Conservation (phyloP, 2,113 vertebrate genomes). For the Sinosuthora webbiana region DNA sequence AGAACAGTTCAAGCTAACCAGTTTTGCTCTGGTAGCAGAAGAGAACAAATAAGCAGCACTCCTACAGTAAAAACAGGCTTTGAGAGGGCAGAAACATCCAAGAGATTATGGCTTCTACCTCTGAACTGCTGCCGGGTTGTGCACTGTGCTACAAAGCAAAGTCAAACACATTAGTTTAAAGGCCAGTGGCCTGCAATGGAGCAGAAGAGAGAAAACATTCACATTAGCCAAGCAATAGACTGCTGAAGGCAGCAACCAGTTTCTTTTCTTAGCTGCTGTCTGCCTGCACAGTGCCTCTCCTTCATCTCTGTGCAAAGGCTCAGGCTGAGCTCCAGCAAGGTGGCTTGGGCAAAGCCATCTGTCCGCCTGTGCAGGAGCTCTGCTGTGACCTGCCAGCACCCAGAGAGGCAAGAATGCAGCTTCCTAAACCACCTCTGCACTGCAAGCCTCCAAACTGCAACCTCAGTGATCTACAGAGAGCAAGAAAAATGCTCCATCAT, state of each 20-base stretch:
- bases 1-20: not conserved
- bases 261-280: not conserved
- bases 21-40: not conserved
- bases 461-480: not conserved
- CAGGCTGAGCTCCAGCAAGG: not conserved
- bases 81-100: not conserved
- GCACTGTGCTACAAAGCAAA: not conserved
- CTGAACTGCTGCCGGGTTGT: not conserved
- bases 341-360: not conserved
- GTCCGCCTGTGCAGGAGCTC: not conserved
- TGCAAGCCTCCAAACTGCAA: not conserved
- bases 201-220: not conserved
- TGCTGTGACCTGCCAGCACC: not conserved
- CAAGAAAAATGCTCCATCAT: not conserved
- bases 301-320: fast-evolving
- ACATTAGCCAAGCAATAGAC: not conserved
- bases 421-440: not conserved
- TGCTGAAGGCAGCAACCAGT: not conserved
- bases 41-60: not conserved
- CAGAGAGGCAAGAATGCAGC: not conserved
- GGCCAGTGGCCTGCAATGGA: not conserved
- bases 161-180: slow-evolving; percentile 14
- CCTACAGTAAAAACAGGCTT: not conserved
- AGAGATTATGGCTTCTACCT: not conserved
- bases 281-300: not conserved